Base-by-base conservation (phyloP, 2,888 invertebrate genomes). In the Drosophila aldrichi region DNA sequence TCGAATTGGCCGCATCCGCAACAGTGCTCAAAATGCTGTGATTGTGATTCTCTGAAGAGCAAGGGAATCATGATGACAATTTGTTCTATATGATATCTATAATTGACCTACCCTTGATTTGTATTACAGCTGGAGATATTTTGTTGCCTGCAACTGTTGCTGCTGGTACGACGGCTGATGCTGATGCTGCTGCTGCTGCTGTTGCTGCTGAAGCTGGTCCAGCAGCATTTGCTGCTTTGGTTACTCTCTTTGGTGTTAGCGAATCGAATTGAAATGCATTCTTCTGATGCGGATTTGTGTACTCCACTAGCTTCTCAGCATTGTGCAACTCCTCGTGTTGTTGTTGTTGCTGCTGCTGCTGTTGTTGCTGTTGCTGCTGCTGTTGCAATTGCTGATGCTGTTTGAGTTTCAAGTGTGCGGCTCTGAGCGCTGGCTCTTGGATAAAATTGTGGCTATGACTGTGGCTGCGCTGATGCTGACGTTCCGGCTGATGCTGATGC, bases 261-360 rank as follows among this genome's bases (percentile, higher is more conserved):
- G 93, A 92, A 88, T 93, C 93, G 70, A 93, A 93, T 83, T 93
- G 93, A 74, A 93, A 93, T 73, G 91, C 92, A 88, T 91, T 93
- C 76, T 92, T 92, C 66, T 92, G 92, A 69, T 92, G 92, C 74
- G 91, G 91, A 72, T 89, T 92, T 70, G 90, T 89, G 71, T 86
- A 89, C 80, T 93, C 93, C 38, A 93, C 92, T 32, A 93, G 88
- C 79, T 91, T 92, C 77, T 93, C 93, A 29, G 93, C 93, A 84
- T 93, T 93, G 70, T 93, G 93, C 70, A 93, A 67, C 64, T 93
- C 92, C 60, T 91, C 89, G 41, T 85, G 83, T 7, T 84, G 83
- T 43, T 69, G 75, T 25, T 72, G 78, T 5, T 61, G 70, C 9
- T 77, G 81, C 0, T 81, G 76, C 14, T 68, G 87, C 1, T 71